Evolutionary conservation across 2,888 invertebrate species (phyloP).

Genomic region (Aradus depressus): DNA sequence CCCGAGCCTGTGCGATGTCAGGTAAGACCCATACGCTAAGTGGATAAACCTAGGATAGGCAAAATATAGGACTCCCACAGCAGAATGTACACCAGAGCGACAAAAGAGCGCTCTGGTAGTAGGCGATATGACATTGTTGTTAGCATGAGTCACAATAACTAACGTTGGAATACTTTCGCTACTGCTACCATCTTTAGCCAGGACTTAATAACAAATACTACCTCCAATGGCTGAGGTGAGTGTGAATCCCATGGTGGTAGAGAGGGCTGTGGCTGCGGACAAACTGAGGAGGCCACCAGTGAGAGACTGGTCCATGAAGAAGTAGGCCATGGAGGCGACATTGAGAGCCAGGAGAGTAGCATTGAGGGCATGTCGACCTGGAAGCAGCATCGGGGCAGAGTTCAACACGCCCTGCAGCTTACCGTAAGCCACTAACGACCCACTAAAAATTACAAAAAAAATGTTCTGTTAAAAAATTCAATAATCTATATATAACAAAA

Average conservation of each 20-base stretch:
- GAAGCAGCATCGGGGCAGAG: constrained; percentile 69
- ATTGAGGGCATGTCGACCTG: constrained; percentile 72
- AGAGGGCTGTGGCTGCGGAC: constrained; percentile 62
- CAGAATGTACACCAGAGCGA: too few relatives aligned
- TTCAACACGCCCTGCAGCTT: constrained; percentile 73
- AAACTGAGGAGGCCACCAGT: constrained; percentile 60
- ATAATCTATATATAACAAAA: background rate
- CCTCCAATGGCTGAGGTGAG: constrained; percentile 83
- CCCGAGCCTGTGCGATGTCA: too few relatives aligned
- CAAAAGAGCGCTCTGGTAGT: too few relatives aligned
- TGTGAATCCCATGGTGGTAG: constrained; percentile 73
- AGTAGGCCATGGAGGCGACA: constrained; percentile 61
- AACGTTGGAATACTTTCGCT: too few relatives aligned
- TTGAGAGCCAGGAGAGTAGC: constrained; percentile 54
- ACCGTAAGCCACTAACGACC: constrained; percentile 78
- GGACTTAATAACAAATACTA: too few relatives aligned
- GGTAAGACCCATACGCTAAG: too few relatives aligned
- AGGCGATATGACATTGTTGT: too few relatives aligned
- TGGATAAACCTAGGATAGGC: too few relatives aligned
- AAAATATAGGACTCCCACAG: too few relatives aligned
- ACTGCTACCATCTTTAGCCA: too few relatives aligned
- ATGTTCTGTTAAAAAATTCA: constrained; percentile 1
- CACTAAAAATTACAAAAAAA: constrained; percentile 49
- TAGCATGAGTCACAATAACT: too few relatives aligned
- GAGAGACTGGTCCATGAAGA: constrained; percentile 50